phyloP scores from a whole-genome alignment of 2,888 invertebrate species.

The Dendrolimus houi region DNA sequence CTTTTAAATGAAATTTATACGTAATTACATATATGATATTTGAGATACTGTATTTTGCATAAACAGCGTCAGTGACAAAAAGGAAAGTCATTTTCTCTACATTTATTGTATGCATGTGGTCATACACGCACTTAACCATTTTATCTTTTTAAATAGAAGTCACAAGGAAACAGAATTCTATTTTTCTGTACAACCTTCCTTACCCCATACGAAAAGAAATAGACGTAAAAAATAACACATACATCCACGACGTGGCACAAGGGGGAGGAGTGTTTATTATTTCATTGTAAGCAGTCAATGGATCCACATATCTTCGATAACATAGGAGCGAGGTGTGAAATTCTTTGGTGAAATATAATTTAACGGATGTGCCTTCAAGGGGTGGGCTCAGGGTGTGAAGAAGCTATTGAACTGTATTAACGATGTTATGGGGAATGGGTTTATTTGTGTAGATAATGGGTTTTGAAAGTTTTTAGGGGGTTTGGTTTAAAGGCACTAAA shows the following conservation, averaged over 20 bases:
- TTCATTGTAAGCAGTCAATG: constrained; percentile 26
- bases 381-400: constrained; percentile 1
- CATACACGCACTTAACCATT: too few relatives aligned
- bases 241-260: constrained; percentile 16
- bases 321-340: background rate
- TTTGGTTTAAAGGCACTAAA: too few relatives aligned
- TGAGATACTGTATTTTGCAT: too few relatives aligned
- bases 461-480: background rate
- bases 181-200: background rate
- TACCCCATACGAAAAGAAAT: background rate
- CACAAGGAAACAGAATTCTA: too few relatives aligned
- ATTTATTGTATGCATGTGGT: too few relatives aligned
- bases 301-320: constrained; percentile 13
- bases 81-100: too few relatives aligned
- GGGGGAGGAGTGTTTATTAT: constrained; percentile 25
- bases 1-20: too few relatives aligned
- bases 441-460: background rate
- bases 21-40: too few relatives aligned
- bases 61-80: too few relatives aligned
- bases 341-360: constrained; percentile 8
- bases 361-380: constrained; percentile 1
- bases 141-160: too few relatives aligned
- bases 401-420: background rate
- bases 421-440: background rate
- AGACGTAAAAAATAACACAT: constrained; percentile 14